Evolutionary conservation across 2,888 invertebrate species (phyloP).

Genomic region (Odontocolon sp.): DNA sequence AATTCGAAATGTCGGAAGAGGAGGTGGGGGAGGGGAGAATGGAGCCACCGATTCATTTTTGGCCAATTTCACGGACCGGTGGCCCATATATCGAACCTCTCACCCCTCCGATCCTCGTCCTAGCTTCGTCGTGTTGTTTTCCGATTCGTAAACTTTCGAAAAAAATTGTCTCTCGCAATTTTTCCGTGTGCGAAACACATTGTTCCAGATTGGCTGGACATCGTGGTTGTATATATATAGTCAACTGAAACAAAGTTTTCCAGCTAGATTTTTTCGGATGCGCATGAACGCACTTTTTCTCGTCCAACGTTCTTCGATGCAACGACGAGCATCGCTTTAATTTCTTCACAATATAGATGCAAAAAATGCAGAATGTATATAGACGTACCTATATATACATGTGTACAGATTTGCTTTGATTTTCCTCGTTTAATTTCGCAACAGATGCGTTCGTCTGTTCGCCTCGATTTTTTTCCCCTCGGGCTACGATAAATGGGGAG

Average conservation of each 20-base stretch:
- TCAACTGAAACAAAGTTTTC: too few relatives aligned
- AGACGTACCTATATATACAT: background rate
- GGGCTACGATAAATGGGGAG: background rate
- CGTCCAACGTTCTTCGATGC: too few relatives aligned
- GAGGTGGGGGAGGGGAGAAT: background rate
- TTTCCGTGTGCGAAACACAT: background rate
- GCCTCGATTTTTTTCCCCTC: background rate
- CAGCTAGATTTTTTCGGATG: background rate
- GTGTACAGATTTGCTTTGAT: too few relatives aligned
- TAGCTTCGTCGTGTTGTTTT: slow-evolving; percentile 23
- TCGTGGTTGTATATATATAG: too few relatives aligned
- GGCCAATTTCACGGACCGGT: slow-evolving; percentile 53
- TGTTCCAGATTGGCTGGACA: background rate
- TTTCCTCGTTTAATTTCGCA: slow-evolving; percentile 62
- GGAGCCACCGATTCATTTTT: slow-evolving; percentile 32
- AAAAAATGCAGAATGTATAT: background rate
- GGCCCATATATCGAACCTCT: slow-evolving; percentile 1
- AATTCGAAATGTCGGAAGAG: background rate
- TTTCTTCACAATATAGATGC: too few relatives aligned
- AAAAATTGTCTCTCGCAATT: background rate
- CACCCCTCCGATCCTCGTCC: slow-evolving; percentile 3
- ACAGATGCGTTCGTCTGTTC: slow-evolving; percentile 33
- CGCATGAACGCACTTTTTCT: background rate
- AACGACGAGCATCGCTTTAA: too few relatives aligned
- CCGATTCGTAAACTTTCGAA: background rate